Base-by-base conservation (phyloP, 2,888 invertebrate species). In the Apamea anceps region DNA sequence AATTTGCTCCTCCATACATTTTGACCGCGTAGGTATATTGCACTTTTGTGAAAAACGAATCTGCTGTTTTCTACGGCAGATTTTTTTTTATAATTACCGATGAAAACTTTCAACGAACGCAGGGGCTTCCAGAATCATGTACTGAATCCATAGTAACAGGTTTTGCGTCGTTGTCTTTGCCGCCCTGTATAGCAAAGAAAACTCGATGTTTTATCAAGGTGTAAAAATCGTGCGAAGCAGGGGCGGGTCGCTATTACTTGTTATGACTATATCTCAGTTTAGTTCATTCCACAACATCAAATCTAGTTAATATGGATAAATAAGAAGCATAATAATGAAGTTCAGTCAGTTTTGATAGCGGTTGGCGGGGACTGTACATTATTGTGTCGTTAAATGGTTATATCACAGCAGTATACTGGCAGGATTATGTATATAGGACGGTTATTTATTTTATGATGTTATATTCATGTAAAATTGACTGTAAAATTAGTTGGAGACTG, bases 301-400 rank as follows among this genome's bases (percentile, higher is more conserved):
- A 82, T 62, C 60, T 21, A 71, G 82, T 71, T 66, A 54, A 54
- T 84, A 62, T 32, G n/a, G 45, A 57, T 83, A 54, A 65, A 75
- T 82, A 85, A 18, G 48, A 66, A 45, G 37, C 32, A 48, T 82
- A 15, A 72, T 83, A 83, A 82, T 82, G 51, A 32, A 72, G 65
- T 65, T 72, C 63, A 72, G 86, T 54, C 82, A 37, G 76, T 57
- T 70, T 85, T 86, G 67, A 82, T 77, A n/a, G 83, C 57, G 63
- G 48, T 57, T 66, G 48, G n/a, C 65, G 82, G 37, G 72, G 51
- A 42, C n/a, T 12, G 65, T 15, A 66, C 71, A 65, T 75, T 67
- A 78, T 78, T 83, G 70, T 72, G 71, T 83, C 83, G 63, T 84
- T 86, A 84, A 84, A 83, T 74, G 62, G 79, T 87, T 79, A 84